Conservation (phyloP, 2,797 vertebrate genomes). For the Sebastiscus tertius region DNA sequence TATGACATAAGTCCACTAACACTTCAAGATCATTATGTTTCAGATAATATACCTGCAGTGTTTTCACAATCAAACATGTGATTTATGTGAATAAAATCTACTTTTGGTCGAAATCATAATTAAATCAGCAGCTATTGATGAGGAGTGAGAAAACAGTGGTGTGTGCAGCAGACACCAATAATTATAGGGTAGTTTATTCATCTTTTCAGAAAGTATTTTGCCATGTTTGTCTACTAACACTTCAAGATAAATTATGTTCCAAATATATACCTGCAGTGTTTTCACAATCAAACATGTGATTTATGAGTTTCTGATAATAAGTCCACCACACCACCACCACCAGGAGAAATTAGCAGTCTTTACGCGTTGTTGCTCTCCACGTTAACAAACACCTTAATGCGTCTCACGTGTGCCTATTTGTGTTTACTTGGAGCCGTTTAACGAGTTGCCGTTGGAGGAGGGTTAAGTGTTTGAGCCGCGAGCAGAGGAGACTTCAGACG, state of each 20-base stretch:
- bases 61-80: too few species aligned
- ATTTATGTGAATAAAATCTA: background rate
- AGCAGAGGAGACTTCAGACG: conserved; percentile 59
- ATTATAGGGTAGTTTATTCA: too few species aligned
- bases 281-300: background rate
- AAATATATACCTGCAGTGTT: too few species aligned
- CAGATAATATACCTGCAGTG: too few species aligned
- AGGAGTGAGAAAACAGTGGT: background rate
- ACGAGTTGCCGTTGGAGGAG: conserved; percentile 39
- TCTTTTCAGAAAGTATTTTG: too few species aligned
- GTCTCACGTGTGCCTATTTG: conserved; percentile 60
- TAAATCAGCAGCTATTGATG: too few species aligned
- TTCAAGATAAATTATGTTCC: too few species aligned
- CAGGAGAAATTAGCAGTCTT: background rate
- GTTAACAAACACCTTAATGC: conserved; percentile 38
- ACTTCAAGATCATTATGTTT: background rate
- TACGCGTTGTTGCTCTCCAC: background rate
- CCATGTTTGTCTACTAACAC: too few species aligned
- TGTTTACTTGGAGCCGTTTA: conserved; percentile 60
- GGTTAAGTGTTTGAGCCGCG: conserved; percentile 56
- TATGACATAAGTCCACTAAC: too few species aligned
- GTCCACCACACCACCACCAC: background rate
- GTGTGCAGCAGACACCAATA: background rate
- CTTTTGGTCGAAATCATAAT: background rate
- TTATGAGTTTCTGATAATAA: background rate